Evolutionary conservation across 2,888 invertebrate species (phyloP).

Genomic region (Cyaniris semiargus): DNA sequence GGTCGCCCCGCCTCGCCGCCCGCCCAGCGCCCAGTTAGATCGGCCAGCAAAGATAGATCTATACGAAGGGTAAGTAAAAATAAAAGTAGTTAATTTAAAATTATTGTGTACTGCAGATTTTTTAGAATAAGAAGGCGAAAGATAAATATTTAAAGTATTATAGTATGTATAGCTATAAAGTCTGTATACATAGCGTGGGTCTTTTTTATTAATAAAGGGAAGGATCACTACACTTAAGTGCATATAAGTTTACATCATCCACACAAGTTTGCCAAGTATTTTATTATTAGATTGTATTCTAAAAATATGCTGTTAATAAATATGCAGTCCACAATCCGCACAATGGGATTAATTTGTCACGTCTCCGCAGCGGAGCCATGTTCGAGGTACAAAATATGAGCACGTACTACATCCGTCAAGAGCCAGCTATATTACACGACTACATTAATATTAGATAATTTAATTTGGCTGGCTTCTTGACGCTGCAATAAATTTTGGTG

Average conservation of each 20-base stretch:
- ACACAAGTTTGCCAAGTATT: neutral
- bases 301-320: conserved; percentile 9
- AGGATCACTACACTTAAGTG: too few relatives aligned
- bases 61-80: conserved; percentile 82
- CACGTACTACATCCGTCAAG: conserved; percentile 12
- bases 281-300: neutral
- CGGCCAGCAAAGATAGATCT: conserved; percentile 83
- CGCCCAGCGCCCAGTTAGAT: conserved; percentile 64
- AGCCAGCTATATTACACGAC: conserved; percentile 7
- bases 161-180: too few relatives aligned
- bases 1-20: conserved; percentile 93
- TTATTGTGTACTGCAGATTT: neutral
- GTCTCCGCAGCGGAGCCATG: neutral
- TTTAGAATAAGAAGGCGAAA: too few relatives aligned
- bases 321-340: conserved; percentile 20
- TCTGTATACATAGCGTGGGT: too few relatives aligned
- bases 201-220: too few relatives aligned
- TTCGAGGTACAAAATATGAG: conserved; percentile 15
- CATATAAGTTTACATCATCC: neutral
- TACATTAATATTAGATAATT: conserved; percentile 15
- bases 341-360: conserved; percentile 26
- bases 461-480: conserved; percentile 9
- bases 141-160: too few relatives aligned
- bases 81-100: too few relatives aligned
- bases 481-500: neutral